A percentile compares a stretch with the other conserved stretches of the same genome.
Conservation (phyloP, 1,140 invertebrate species). For the Zeugodacus cucurbitae region DNA sequence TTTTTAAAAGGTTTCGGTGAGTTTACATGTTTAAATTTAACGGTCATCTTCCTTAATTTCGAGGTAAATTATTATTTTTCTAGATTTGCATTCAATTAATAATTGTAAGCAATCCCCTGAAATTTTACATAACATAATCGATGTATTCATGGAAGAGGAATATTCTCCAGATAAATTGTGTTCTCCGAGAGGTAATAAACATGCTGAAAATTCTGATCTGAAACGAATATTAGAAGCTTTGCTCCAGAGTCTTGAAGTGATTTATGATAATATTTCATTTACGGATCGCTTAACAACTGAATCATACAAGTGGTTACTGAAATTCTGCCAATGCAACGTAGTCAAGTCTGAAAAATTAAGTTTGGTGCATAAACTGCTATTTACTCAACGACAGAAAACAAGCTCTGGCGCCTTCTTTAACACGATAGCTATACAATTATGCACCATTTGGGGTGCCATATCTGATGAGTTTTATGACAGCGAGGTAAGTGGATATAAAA, state of each 20-base stretch:
- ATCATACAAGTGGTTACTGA: constrained; percentile 56
- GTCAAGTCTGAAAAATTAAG: constrained; percentile 50
- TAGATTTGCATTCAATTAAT: constrained; percentile 53
- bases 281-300: constrained; percentile 51
- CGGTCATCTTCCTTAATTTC: not conserved
- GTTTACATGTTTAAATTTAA: constrained; percentile 40
- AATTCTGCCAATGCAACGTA: constrained; percentile 56
- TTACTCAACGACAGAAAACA: constrained; percentile 59
- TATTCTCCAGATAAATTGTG: constrained; percentile 38
- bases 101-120: constrained; percentile 48
- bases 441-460: constrained; percentile 41
- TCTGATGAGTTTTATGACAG: constrained; percentile 40
- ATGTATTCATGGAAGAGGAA: constrained; percentile 54
- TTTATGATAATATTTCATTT: constrained; percentile 56
- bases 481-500: constrained; percentile 41
- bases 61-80: not conserved
- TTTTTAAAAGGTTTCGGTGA: constrained; percentile 67
- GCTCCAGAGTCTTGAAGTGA: constrained; percentile 54
- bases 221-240: constrained; percentile 49
- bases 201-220: constrained; percentile 45
- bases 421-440: constrained; percentile 53
- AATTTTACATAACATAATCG: constrained; percentile 53
- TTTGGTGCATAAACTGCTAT: constrained; percentile 56
- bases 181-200: constrained; percentile 1
- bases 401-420: constrained; percentile 60